Base-by-base conservation (phyloP, 2,113 vertebrate genomes). In the Zapus hudsonius region DNA sequence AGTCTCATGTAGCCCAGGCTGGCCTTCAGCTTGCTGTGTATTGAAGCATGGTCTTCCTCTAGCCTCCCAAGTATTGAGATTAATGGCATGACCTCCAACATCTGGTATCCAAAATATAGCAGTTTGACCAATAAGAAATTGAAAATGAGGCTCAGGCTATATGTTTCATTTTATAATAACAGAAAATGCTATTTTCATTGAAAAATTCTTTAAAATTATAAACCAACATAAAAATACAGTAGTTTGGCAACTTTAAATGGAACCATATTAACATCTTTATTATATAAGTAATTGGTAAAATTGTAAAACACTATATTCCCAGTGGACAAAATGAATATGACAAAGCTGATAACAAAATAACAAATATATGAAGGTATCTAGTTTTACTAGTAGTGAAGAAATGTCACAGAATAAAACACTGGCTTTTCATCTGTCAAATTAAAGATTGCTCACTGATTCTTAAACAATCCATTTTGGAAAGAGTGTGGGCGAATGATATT, bases 361-460 rank as follows among this genome's bases (percentile, higher is more conserved):
- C 15, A 93, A 72, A 87, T 57, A 91, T 31, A 20, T 23, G 11
- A 79, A 93, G 79, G 44, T 5, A 61, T 70, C 80, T 44, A 76
- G 69, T 12, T 47, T 92, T 67, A 72, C 19, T 76, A n/a, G 38
- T 76, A 78, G 38, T 44, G 87, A 82, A 95, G 29, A 86, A 86
- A 79, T 69, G 29, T 67, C 25, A 74, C 36, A 75, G 66, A 91
- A 38, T 63, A 72, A 95, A 22, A 59, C 63, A 64, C 7, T 74
- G 19, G 23, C n/a, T 81, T 95, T 97, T 93, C 16, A 87, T 67
- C n/a, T 84, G 44, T 88, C 67, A 92, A 47, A 81, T 84, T 92
- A 84, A 42, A 73, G n/a, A 13, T 27, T 89, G 57, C 76, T 82
- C 47, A 10, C 52, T 84, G 86, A 47, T 17, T 72, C 36, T 25